Conservation (phyloP, 2,888 invertebrate species). For the Druceiella hillmani region DNA sequence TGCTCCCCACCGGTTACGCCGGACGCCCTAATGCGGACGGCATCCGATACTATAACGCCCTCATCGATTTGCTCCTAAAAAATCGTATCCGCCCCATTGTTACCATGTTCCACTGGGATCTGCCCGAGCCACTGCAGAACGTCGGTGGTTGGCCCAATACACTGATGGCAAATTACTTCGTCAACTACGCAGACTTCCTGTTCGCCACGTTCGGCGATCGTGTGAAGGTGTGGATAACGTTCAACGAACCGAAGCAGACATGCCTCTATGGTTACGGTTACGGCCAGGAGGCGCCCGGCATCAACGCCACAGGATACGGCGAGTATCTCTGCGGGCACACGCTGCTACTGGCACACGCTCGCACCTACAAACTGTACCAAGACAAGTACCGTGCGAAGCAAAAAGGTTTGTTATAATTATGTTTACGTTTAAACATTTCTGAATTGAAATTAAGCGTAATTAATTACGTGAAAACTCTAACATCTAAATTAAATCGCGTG, state of each 20-base stretch:
- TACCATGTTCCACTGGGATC: slow-evolving; percentile 64
- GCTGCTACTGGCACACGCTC: slow-evolving; percentile 59
- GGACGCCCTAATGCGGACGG: slow-evolving; percentile 39
- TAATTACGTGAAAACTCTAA: too few species aligned
- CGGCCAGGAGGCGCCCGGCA: slow-evolving; percentile 45
- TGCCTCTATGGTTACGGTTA: slow-evolving; percentile 45
- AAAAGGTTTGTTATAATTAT: slow-evolving; percentile 14
- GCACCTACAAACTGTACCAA: slow-evolving; percentile 55
- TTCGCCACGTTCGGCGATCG: slow-evolving; percentile 44
- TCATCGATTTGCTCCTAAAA: slow-evolving; percentile 51
- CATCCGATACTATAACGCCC: slow-evolving; percentile 53
- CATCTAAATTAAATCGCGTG: too few species aligned
- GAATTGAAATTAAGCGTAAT: too few species aligned
- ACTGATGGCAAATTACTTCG: slow-evolving; percentile 53
- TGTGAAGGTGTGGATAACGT: slow-evolving; percentile 54
- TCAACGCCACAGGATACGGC: slow-evolving; percentile 45
- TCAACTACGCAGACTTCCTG: slow-evolving; percentile 53
- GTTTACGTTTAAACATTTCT: too few species aligned
- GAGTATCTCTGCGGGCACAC: slow-evolving; percentile 60
- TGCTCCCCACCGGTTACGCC: slow-evolving; percentile 57
- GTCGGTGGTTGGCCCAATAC: slow-evolving; percentile 63
- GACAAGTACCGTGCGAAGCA: slow-evolving; percentile 35
- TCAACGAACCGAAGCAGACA: slow-evolving; percentile 57
- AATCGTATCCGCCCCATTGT: slow-evolving; percentile 55
- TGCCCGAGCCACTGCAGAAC: slow-evolving; percentile 54